Base-by-base conservation (phyloP, 2,113 vertebrate genomes). In the Cygnus atratus region DNA sequence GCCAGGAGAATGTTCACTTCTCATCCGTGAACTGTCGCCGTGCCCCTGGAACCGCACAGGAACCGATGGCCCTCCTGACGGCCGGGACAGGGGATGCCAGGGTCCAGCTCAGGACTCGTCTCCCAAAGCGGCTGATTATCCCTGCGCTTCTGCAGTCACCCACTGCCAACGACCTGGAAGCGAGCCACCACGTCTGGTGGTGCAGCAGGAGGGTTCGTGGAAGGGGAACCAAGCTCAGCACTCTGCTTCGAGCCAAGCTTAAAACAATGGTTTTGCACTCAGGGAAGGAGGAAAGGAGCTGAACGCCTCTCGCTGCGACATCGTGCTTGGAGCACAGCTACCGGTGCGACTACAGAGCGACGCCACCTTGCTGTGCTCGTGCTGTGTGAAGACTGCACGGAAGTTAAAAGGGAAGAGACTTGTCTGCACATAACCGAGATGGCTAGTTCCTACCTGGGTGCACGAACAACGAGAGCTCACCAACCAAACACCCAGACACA, bases 1-100 rank as follows among this genome's bases (percentile, higher is more conserved):
- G 50, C 61, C 50, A 19, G 10, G 59, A 37, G 28, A 65, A 35
- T 20, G 28, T 48, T 29, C 73, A 28, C 35, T 11, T 29, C 43
- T 43, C 35, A 28, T 5, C 7, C 1, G 19, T 6, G 54, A 73
- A 11, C 15, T 13, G 2, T 0, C 28, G 18, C 50, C 12, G 13
- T 21, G 44, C 11, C 8, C 29, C 17, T 67, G 11, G 31, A 50
- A 33, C 37, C 35, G 5, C 0, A 0, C 6, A 3, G 4, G 62
- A 74, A 26, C 67, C 20, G 6, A 75, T 17, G 25, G 33, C 22
- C 28, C 31, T 67, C 57, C 66, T 50, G 31, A 6, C 3, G 21
- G 13, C 12, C 3, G 11, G 57, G 18, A 61, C 9, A 22, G 75
- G 2, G 2, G 61, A 46, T 20, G 21, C 12, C 6, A 35, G 76